A percentile compares a stretch with the other conserved stretches of the same genome.
Conservation (phyloP, 1,140 invertebrate genomes). For the Mercenaria mercenaria region DNA sequence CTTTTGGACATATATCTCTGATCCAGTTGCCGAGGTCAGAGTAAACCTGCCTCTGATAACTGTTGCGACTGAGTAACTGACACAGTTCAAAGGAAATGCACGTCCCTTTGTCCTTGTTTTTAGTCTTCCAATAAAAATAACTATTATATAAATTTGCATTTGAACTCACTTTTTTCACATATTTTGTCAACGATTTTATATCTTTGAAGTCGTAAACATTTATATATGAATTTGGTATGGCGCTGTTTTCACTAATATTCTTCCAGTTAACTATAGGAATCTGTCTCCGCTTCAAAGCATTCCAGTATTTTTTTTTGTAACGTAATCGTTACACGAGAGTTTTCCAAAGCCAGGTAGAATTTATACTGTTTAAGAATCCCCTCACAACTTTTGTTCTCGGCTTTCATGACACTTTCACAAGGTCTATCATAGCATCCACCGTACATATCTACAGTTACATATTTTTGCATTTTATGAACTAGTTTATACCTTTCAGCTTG, state of each 20-base stretch:
- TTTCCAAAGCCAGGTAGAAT: slow-evolving; percentile 90
- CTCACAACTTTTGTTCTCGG: slow-evolving; percentile 67
- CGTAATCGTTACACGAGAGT: slow-evolving; percentile 84
- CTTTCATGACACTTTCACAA: slow-evolving; percentile 66
- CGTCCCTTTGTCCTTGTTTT: slow-evolving; percentile 65
- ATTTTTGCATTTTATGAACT: slow-evolving; percentile 87
- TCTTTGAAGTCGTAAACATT: slow-evolving; percentile 97
- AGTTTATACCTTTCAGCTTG: slow-evolving; percentile 87
- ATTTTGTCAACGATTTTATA: slow-evolving; percentile 93
- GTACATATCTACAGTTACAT: slow-evolving; percentile 89
- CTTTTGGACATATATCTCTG: slow-evolving; percentile 58
- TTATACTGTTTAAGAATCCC: slow-evolving; percentile 91
- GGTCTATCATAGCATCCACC: slow-evolving; percentile 86
- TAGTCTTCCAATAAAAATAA: slow-evolving; percentile 82
- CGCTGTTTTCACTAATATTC: slow-evolving; percentile 84
- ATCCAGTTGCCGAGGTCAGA: slow-evolving; percentile 74
- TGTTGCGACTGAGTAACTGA: slow-evolving; percentile 67
- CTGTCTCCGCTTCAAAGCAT: slow-evolving; percentile 71
- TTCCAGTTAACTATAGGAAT: slow-evolving; percentile 82
- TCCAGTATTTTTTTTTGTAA: slow-evolving; percentile 85
- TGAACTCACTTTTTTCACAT: slow-evolving; percentile 89
- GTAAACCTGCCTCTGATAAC: slow-evolving; percentile 67
- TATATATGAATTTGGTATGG: slow-evolving; percentile 92
- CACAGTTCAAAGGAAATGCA: slow-evolving; percentile 71
- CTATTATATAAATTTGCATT: slow-evolving; percentile 82